phyloP scores from a whole-genome alignment of 2,888 invertebrate genomes.

The Drosophila sordidula region DNA sequence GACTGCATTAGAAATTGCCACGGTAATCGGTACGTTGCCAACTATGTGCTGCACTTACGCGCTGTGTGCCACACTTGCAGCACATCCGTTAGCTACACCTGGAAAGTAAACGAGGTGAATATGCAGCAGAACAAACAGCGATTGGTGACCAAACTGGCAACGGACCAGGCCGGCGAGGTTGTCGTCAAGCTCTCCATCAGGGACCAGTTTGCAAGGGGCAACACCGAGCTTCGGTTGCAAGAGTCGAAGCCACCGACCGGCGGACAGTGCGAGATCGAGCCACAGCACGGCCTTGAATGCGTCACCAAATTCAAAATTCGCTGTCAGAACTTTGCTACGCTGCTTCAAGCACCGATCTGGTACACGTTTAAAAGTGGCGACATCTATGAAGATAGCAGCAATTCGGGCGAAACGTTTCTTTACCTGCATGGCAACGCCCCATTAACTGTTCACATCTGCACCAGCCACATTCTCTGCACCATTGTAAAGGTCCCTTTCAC shows the following conservation, averaged over 20 bases:
- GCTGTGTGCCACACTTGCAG: conserved; percentile 21
- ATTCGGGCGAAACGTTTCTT: conserved; percentile 4
- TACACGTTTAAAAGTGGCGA: conserved; percentile 19
- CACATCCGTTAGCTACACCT: conserved; percentile 11
- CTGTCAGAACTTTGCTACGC: neutral
- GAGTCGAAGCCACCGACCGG: neutral
- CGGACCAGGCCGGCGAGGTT: neutral
- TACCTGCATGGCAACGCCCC: neutral
- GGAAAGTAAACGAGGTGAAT: conserved; percentile 17
- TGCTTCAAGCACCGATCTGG: neutral
- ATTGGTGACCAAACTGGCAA: conserved; percentile 5
- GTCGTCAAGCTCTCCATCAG: conserved; percentile 1
- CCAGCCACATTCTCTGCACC: conserved; percentile 1
- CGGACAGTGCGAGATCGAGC: conserved; percentile 2
- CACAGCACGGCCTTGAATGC: conserved; percentile 19
- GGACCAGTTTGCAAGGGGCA: neutral
- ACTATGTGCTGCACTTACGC: conserved; percentile 22
- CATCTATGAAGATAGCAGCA: conserved; percentile 3
- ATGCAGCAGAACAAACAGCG: conserved; percentile 5
- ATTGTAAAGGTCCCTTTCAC: neutral
- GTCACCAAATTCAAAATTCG: conserved; percentile 10
- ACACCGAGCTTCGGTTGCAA: conserved; percentile 5
- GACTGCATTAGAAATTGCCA: conserved; percentile 40
- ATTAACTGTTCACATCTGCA: conserved; percentile 28
- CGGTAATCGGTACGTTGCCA: neutral